phyloP scores from a whole-genome alignment of 2,888 invertebrate genomes.

The Papilio gigon region DNA sequence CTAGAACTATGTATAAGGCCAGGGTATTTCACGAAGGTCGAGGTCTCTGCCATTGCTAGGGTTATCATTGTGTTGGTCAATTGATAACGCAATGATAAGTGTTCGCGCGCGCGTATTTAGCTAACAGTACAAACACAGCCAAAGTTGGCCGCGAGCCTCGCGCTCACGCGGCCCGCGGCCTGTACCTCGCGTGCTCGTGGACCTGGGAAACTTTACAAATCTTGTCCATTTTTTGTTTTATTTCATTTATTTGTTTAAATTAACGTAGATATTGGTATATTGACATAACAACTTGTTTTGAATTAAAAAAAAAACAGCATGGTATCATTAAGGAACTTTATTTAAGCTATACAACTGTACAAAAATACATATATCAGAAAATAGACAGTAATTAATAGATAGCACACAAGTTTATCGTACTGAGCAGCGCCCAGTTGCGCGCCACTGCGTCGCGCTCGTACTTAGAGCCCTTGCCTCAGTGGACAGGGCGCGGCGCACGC shows the following conservation, averaged over 20 bases:
- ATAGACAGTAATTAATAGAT: slow-evolving; percentile 62
- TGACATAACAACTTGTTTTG: no score
- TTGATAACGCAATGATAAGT: not conserved
- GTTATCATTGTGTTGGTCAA: not conserved
- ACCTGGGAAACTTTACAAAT: not conserved
- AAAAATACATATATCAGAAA: slow-evolving; percentile 79
- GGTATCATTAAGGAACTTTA: slow-evolving; percentile 78
- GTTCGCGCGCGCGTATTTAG: slow-evolving; percentile 2
- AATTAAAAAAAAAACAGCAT: slow-evolving; percentile 19
- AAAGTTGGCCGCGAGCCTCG: not conserved
- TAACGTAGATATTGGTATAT: no score
- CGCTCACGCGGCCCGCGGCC: no score
- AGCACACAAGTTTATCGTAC: slow-evolving; percentile 62
- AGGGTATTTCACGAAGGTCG: not conserved
- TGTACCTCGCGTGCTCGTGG: no score
- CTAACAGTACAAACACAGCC: no score
- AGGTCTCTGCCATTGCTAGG: not conserved
- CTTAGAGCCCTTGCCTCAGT: no score
- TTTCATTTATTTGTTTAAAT: no score
- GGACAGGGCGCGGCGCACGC: no score
- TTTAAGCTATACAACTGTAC: slow-evolving; percentile 72
- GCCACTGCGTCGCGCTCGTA: slow-evolving; percentile 1
- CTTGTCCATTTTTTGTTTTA: no score
- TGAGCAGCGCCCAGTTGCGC: slow-evolving; percentile 40
- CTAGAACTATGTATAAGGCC: not conserved